A percentile compares a stretch with the other conserved stretches of the same genome.
Conservation (phyloP, 2,797 vertebrate species). For the Brachyrhaphis roseni region DNA sequence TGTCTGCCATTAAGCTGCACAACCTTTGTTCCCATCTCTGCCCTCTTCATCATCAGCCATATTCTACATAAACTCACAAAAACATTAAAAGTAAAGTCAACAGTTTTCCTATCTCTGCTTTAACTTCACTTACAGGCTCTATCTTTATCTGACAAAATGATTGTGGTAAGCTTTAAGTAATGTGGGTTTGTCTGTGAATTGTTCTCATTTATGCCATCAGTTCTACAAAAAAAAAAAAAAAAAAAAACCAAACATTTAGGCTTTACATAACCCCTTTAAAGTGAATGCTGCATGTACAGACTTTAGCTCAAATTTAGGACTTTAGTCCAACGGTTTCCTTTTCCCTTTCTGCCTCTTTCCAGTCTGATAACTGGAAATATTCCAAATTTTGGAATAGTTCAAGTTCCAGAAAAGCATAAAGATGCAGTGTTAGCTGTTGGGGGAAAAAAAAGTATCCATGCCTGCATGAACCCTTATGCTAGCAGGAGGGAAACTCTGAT, state of each 20-base stretch:
- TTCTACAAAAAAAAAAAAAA: too few relatives aligned
- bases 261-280: neutral
- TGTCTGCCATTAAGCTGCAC: neutral
- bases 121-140: neutral
- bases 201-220: neutral
- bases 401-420: too few relatives aligned
- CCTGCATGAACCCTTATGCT: too few relatives aligned
- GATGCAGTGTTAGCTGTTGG: too few relatives aligned
- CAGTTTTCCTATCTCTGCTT: neutral
- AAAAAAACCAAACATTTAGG: neutral
- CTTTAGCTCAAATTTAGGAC: neutral
- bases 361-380: neutral
- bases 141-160: neutral
- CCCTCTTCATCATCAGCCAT: neutral
- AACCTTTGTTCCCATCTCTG: too few relatives aligned
- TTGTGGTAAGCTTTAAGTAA: neutral
- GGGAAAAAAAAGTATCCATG: too few relatives aligned
- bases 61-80: neutral
- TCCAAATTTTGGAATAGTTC: too few relatives aligned
- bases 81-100: neutral
- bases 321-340: neutral
- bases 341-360: neutral
- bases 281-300: neutral
- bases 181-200: neutral
- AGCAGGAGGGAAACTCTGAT: too few relatives aligned